A percentile compares a stretch with the other conserved stretches of the same genome.
phyloP scores from a whole-genome alignment of 2,797 vertebrate genomes.

The Schizothorax lantsangensis region DNA sequence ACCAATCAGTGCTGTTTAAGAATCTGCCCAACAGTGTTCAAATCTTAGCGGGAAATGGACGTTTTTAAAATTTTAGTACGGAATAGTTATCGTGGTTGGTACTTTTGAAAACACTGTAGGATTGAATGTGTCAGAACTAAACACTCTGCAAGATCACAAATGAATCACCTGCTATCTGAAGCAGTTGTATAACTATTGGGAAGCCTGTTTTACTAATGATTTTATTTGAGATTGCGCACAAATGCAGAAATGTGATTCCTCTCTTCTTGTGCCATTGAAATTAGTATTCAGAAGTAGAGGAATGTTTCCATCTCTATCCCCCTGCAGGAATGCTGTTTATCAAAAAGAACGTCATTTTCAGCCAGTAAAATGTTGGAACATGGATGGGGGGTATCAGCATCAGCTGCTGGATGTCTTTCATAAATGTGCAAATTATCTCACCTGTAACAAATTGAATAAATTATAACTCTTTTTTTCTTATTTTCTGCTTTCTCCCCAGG shows the following conservation, averaged over 20 bases:
- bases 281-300: slow-evolving; percentile 52
- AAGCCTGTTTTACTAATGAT: neutral
- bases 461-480: slow-evolving; percentile 61
- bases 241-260: slow-evolving; percentile 58
- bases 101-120: too few relatives aligned
- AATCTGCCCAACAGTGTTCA: too few relatives aligned
- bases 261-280: slow-evolving; percentile 42
- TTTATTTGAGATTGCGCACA: slow-evolving; percentile 49
- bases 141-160: neutral
- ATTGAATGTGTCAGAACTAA: neutral
- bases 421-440: slow-evolving; percentile 44
- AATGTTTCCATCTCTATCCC: slow-evolving; percentile 1
- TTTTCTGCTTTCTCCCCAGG: slow-evolving; percentile 78
- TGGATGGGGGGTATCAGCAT: neutral
- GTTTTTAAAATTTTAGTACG: too few relatives aligned
- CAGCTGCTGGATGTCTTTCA: slow-evolving; percentile 25
- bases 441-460: slow-evolving; percentile 22
- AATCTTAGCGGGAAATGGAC: too few relatives aligned
- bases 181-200: neutral
- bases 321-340: neutral
- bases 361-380: slow-evolving; percentile 14
- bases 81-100: too few relatives aligned
- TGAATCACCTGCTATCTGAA: neutral
- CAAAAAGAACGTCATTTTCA: slow-evolving; percentile 52
- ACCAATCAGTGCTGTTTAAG: too few relatives aligned